Base-by-base conservation (phyloP, 2,113 vertebrate genomes). In the Amphilophus citrinellus region DNA sequence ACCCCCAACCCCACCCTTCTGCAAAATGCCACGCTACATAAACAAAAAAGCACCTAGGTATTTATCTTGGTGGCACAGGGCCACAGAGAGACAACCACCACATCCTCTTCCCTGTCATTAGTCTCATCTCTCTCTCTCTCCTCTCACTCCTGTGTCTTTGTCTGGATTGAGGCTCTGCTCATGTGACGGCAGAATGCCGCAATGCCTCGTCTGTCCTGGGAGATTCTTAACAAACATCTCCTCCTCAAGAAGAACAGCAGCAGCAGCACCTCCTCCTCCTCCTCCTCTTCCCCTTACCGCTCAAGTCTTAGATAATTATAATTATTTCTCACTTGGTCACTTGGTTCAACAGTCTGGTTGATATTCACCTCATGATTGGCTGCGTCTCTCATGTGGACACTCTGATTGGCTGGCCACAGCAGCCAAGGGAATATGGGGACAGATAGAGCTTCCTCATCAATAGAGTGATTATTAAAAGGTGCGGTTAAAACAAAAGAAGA, bases 121-220 rank as follows among this genome's bases (percentile, higher is more conserved):
- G 82, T 83, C 77, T 82, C 80, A 89, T 79, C 88, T 77, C 84
- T 77, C 84, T 65, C 76, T 71, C 61, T 83, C 86, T 77, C 68
- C 76, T 85, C 83, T 86, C 88, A 71, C 85, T 85, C 88, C 85
- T 18, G 66, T 90, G 87, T 88, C 92, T 94, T 95, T 95, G 93
- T 95, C 92, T 94, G 91, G 90, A 90, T 92, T 90, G 92, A 88
- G 89, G 91, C 87, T 91, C 89, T 58, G 87, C 92, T 93, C 87
- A 10, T 91, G 91, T 91, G 92, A 93, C 83, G 85, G 87, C 92
- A 94, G 87, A 88, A 89, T 94, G 93, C 94, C 91, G 93, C 93
- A 94, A 92, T 92, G 94, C 92, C 92, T 93, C 88, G 90, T 88
- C 93, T 90, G 93, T 93, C 91, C 91, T 91, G 91, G 80, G 91